These are phyloP conservation scores for Labeo catla DNA, from an alignment of 2,113 vertebrate species.

Conservation along the genomic window DNA sequence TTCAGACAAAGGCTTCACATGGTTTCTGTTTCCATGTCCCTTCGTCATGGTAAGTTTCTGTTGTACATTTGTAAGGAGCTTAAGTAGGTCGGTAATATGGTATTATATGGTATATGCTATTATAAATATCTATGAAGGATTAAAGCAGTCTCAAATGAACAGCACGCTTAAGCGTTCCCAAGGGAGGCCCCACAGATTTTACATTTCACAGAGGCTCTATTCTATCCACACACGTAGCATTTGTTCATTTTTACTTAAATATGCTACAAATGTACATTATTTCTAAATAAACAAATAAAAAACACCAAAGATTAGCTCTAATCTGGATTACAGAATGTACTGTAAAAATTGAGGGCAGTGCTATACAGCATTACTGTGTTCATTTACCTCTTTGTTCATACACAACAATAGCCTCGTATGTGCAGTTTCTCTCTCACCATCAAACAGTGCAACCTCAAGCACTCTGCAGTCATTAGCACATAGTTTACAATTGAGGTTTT, in stretches of 20 bases:
- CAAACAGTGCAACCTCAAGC: slow-evolving; percentile 14
- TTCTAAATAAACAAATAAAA: not conserved
- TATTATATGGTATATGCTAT: slow-evolving; percentile 24
- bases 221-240: slow-evolving; percentile 9
- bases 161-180: slow-evolving; percentile 13
- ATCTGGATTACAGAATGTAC: not conserved
- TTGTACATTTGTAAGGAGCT: not conserved
- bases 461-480: slow-evolving; percentile 52
- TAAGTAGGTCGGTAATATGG: slow-evolving; percentile 38
- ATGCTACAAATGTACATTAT: slow-evolving; percentile 9
- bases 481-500: slow-evolving; percentile 33
- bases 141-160: slow-evolving; percentile 24
- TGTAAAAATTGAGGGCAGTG: slow-evolving; percentile 9
- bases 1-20: not conserved
- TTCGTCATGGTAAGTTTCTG: not conserved
- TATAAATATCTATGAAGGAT: slow-evolving; percentile 30
- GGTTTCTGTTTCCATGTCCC: not conserved
- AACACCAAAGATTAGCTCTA: not conserved
- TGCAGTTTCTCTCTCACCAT: slow-evolving; percentile 23
- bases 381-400: slow-evolving; percentile 52
- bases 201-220: slow-evolving; percentile 6
- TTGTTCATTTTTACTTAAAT: not conserved
- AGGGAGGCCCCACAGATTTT: slow-evolving; percentile 19
- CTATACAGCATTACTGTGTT: not conserved
- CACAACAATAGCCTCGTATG: slow-evolving; percentile 47